These are phyloP conservation scores for Eospalax fontanierii DNA, from an alignment of 2,797 vertebrate species.

Conservation along the genomic window DNA sequence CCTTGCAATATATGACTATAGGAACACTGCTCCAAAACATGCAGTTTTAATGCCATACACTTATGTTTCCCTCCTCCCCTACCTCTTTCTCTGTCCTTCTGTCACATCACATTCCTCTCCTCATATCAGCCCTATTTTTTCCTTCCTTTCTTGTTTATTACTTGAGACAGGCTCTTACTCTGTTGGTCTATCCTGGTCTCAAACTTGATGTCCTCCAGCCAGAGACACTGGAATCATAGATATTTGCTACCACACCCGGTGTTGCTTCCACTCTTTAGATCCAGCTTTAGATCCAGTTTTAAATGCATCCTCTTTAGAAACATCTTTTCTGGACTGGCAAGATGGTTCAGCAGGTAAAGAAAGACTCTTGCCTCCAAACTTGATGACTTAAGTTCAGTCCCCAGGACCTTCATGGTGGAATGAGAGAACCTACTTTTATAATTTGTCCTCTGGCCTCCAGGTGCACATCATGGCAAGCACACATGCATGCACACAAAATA, in stretches of 20 bases:
- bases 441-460: background rate
- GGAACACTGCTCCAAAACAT: background rate
- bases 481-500: background rate
- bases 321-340: background rate
- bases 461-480: background rate
- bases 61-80: background rate
- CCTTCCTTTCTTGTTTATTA: background rate
- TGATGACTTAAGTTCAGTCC: background rate
- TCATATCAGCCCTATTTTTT: no score
- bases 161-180: background rate
- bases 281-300: background rate
- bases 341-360: background rate
- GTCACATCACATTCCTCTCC: background rate
- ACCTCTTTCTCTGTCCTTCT: background rate
- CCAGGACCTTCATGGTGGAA: background rate
- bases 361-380: no score
- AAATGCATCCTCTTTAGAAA: constrained; percentile 20
- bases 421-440: background rate
- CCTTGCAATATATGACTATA: background rate
- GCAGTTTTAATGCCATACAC: background rate
- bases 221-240: background rate
- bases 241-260: no score
- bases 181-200: background rate
- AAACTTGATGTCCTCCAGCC: background rate
- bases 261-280: background rate